Evolutionary conservation across 2,113 vertebrate species (phyloP).

Genomic region (Colinus virginianus): DNA sequence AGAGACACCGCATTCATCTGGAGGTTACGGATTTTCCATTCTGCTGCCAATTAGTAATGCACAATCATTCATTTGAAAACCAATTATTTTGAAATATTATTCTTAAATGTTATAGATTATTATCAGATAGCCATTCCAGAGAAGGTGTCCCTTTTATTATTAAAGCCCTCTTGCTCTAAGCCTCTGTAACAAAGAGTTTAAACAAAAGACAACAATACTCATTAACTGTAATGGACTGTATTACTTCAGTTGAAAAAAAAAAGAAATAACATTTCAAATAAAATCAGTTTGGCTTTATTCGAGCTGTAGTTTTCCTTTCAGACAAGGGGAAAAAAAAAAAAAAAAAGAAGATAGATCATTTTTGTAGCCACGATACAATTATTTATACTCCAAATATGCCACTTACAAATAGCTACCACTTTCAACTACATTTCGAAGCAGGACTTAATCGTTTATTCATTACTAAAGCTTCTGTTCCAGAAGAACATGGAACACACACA

Average conservation of each 20-base stretch:
- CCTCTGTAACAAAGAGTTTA: constrained; percentile 31
- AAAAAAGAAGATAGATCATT: not conserved
- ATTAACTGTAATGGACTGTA: constrained; percentile 22
- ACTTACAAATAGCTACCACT: not conserved
- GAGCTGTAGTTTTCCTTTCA: not conserved
- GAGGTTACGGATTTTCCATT: constrained; percentile 16
- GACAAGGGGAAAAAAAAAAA: constrained; percentile 5
- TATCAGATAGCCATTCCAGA: constrained; percentile 35
- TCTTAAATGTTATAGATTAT: constrained; percentile 25
- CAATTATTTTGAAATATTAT: constrained; percentile 46
- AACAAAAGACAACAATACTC: constrained; percentile 49
- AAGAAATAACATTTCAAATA: not conserved
- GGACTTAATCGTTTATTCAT: not conserved
- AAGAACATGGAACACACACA: not conserved
- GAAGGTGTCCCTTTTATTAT: constrained; percentile 11
- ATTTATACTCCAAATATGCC: not conserved
- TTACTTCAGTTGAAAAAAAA: not conserved
- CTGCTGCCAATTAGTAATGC: constrained; percentile 37
- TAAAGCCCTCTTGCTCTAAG: constrained; percentile 41
- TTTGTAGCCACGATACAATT: not conserved
- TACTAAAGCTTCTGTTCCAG: not conserved
- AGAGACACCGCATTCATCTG: not conserved
- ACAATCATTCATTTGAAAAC: constrained; percentile 25
- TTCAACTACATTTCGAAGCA: not conserved
- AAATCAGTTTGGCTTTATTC: not conserved